Percentiles rank a stretch among this genome's conserved stretches.
phyloP scores from a whole-genome alignment of 2,113 vertebrate genomes.

The Pimephales promelas region DNA sequence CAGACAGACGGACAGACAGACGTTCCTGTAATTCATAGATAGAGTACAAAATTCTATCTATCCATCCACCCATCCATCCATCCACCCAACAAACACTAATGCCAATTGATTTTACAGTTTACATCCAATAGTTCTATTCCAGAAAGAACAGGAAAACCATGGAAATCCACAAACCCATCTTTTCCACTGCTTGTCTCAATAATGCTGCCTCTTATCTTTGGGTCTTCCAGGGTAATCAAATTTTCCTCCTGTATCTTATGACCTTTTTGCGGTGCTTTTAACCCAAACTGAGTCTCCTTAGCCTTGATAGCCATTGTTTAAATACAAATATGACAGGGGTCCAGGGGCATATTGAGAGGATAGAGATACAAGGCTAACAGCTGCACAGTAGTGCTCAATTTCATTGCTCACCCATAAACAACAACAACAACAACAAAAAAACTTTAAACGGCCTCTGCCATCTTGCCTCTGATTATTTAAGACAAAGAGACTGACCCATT shows the following conservation, averaged over 20 bases:
- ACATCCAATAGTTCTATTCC: slow-evolving; percentile 58
- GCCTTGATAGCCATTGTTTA: slow-evolving; percentile 79
- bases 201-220: slow-evolving; percentile 75
- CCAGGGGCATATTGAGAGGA: slow-evolving; percentile 51
- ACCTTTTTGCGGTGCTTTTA: slow-evolving; percentile 85
- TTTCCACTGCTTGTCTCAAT: slow-evolving; percentile 79
- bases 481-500: slow-evolving; percentile 79
- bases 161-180: slow-evolving; percentile 63
- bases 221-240: slow-evolving; percentile 83
- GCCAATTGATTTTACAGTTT: slow-evolving; percentile 37
- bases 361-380: slow-evolving; percentile 53
- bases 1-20: too few species aligned
- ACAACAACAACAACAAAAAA: background rate
- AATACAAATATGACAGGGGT: slow-evolving; percentile 68
- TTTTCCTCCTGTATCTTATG: slow-evolving; percentile 81
- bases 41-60: too few species aligned
- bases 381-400: slow-evolving; percentile 59
- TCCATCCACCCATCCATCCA: too few species aligned
- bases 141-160: slow-evolving; percentile 52
- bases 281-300: slow-evolving; percentile 82
- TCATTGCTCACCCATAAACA: slow-evolving; percentile 57
- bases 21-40: too few species aligned
- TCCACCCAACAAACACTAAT: too few species aligned
- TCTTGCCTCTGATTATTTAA: slow-evolving; percentile 57
- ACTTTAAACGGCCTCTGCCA: slow-evolving; percentile 45